Percentiles rank a stretch among this genome's conserved stretches.
phyloP scores from a whole-genome alignment of 2,113 vertebrate genomes.

The Sciurus niger region DNA sequence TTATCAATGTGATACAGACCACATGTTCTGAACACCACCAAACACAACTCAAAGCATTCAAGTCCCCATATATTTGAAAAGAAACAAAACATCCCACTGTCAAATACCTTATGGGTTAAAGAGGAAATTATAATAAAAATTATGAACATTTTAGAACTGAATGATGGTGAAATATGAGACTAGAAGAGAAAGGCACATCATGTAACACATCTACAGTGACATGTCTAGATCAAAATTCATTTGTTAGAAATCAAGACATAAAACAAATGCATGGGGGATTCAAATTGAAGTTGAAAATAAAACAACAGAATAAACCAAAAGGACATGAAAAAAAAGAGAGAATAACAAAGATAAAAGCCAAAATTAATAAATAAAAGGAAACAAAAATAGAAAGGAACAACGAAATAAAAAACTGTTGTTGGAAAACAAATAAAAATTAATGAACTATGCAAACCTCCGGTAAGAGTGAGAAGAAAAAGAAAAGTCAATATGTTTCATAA shows the following conservation, averaged over 20 bases:
- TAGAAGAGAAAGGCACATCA: neutral
- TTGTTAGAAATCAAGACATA: constrained; percentile 59
- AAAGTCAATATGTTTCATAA: neutral
- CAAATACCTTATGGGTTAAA: neutral
- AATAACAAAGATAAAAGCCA: constrained; percentile 54
- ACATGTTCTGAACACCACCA: neutral
- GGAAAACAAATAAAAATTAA: neutral
- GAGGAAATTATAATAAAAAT: constrained; percentile 7
- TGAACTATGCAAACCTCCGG: neutral
- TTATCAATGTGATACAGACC: constrained; percentile 5
- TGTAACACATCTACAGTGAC: neutral
- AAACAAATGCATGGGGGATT: constrained; percentile 11
- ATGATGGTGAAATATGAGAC: neutral
- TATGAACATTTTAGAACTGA: neutral
- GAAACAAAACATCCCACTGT: constrained; percentile 12
- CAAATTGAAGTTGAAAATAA: constrained; percentile 47
- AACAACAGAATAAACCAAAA: constrained; percentile 30
- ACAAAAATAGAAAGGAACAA: constrained; percentile 40
- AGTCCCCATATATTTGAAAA: constrained; percentile 1
- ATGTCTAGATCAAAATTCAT: neutral
- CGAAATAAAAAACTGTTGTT: constrained; percentile 35
- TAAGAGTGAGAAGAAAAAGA: neutral
- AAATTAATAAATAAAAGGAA: constrained; percentile 65
- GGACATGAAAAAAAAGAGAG: neutral
- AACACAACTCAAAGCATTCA: constrained; percentile 48